phyloP scores from a whole-genome alignment of 2,113 vertebrate species.

The Lates calcarifer region DNA sequence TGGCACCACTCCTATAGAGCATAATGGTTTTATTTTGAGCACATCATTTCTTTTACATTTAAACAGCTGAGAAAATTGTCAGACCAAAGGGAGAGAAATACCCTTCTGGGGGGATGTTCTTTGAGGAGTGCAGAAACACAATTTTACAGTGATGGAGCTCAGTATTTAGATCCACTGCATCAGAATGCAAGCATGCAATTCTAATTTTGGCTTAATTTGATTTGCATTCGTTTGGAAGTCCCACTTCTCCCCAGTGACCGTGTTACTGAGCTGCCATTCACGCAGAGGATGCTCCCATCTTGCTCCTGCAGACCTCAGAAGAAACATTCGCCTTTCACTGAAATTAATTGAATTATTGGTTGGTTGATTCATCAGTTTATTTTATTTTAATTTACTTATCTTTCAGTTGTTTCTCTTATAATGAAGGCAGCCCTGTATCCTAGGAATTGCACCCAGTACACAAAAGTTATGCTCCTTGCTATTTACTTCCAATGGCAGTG shows the following conservation, averaged over 20 bases:
- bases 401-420: neutral
- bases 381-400: conserved; percentile 9
- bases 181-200: conserved; percentile 61
- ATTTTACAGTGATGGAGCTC: conserved; percentile 64
- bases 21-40: conserved; percentile 40
- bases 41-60: conserved; percentile 42
- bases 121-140: conserved; percentile 33
- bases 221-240: conserved; percentile 67
- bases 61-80: conserved; percentile 39
- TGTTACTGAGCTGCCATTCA: conserved; percentile 33
- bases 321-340: neutral
- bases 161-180: conserved; percentile 54
- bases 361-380: neutral
- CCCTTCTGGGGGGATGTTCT: conserved; percentile 21
- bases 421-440: neutral
- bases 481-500: neutral
- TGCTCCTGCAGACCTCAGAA: conserved; percentile 20
- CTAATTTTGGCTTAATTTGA: conserved; percentile 73
- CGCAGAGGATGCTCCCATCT: conserved; percentile 5
- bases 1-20: conserved; percentile 22
- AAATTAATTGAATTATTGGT: neutral
- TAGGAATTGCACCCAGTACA: neutral
- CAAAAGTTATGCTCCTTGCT: neutral
- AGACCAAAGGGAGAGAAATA: conserved; percentile 38
- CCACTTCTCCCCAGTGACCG: conserved; percentile 42